phyloP scores from a whole-genome alignment of 2,113 vertebrate species.

The Hemiprocne comata region DNA sequence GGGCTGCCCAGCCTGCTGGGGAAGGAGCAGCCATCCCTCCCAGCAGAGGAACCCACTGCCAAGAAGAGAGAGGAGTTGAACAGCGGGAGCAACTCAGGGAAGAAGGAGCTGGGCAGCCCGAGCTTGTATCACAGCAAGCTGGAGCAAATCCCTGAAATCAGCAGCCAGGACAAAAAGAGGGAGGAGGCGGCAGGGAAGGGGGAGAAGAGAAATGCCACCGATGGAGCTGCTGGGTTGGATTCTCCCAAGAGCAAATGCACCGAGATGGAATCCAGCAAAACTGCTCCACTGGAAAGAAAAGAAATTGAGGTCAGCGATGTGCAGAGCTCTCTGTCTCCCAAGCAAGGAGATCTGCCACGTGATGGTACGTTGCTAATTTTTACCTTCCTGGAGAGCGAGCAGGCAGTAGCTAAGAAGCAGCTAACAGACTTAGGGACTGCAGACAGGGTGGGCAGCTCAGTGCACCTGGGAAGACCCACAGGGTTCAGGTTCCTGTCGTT shows the following conservation, averaged over 20 bases:
- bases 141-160: constrained; percentile 74
- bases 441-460: background rate
- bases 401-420: background rate
- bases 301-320: constrained; percentile 67
- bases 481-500: fast-evolving
- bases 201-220: background rate
- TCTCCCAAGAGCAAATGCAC: constrained; percentile 37
- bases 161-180: constrained; percentile 43
- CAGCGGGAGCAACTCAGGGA: background rate
- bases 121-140: constrained; percentile 64
- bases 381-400: constrained; percentile 44
- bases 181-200: background rate
- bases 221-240: background rate
- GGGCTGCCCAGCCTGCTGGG: background rate
- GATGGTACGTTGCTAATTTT: constrained; percentile 78
- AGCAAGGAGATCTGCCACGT: constrained; percentile 55
- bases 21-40: background rate
- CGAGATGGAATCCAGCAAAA: constrained; percentile 61
- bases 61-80: constrained; percentile 41
- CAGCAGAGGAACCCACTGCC: constrained; percentile 53
- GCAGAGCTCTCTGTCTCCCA: constrained; percentile 41
- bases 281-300: constrained; percentile 23
- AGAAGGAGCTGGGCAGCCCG: constrained; percentile 52
- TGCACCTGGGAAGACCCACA: background rate
- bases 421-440: background rate